Percentiles rank a stretch among this genome's conserved stretches.
These are phyloP conservation scores for Trypoxylus dichotomus DNA, from an alignment of 1,140 invertebrate genomes.

Conservation along the genomic window DNA sequence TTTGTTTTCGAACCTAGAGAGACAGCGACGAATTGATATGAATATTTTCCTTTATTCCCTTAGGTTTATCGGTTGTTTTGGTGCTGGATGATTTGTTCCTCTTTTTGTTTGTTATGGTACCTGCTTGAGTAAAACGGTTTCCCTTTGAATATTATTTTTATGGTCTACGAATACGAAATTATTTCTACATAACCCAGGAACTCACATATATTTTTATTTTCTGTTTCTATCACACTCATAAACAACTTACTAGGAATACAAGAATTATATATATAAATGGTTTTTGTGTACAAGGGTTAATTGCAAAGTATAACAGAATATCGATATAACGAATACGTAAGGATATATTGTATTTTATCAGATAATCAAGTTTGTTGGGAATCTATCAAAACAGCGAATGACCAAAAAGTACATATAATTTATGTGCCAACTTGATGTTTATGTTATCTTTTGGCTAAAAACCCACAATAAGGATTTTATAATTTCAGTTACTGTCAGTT, in stretches of 20 bases:
- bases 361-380: no score
- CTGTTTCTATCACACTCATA: constrained; percentile 14
- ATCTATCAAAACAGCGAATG: no score
- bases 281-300: constrained; percentile 22
- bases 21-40: background rate
- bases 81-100: no score
- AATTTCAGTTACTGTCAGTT: no score
- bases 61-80: background rate
- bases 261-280: background rate
- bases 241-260: background rate
- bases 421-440: no score
- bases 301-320: background rate
- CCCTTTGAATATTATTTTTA: constrained; percentile 13
- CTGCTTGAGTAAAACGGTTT: constrained; percentile 8
- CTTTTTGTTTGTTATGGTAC: no score
- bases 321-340: no score
- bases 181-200: constrained; percentile 23
- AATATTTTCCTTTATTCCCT: constrained; percentile 24
- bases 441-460: no score
- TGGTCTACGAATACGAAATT: constrained; percentile 16
- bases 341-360: no score
- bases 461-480: no score
- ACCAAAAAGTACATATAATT: no score
- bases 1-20: background rate
- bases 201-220: background rate